These are phyloP conservation scores for Grallaria varia DNA, from an alignment of 2,113 vertebrate genomes.

Conservation along the genomic window DNA sequence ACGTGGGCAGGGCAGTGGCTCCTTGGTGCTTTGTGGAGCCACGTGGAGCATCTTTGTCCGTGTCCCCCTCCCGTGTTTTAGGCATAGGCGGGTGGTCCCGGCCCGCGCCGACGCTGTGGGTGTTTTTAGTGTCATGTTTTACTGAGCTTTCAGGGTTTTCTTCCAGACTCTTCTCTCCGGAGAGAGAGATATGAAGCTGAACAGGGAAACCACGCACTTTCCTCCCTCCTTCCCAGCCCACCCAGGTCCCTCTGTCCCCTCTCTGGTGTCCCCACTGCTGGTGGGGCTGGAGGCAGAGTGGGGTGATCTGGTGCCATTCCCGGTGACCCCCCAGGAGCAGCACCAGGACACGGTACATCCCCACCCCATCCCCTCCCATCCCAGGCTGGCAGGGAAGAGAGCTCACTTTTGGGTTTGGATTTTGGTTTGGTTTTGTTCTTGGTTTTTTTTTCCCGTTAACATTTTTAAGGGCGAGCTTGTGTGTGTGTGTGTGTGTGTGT, in stretches of 20 bases:
- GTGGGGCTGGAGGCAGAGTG: neutral
- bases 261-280: neutral
- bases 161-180: neutral
- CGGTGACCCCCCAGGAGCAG: neutral
- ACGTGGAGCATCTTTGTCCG: neutral
- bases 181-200: neutral
- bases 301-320: neutral
- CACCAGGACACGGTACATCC: accelerated
- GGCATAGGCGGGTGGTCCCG: neutral
- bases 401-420: neutral
- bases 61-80: neutral
- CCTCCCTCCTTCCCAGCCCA: neutral
- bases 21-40: neutral
- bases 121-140: neutral
- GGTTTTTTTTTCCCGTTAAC: neutral
- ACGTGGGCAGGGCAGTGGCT: neutral
- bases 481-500: neutral
- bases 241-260: neutral
- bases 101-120: neutral
- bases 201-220: neutral
- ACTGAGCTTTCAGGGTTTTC: neutral
- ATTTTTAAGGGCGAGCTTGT: neutral
- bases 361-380: neutral
- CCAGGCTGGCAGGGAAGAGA: neutral
- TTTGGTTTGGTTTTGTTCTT: neutral